These are phyloP conservation scores for Clarias laeviceps DNA, from an alignment of 2,797 vertebrate species.

Conservation along the genomic window DNA sequence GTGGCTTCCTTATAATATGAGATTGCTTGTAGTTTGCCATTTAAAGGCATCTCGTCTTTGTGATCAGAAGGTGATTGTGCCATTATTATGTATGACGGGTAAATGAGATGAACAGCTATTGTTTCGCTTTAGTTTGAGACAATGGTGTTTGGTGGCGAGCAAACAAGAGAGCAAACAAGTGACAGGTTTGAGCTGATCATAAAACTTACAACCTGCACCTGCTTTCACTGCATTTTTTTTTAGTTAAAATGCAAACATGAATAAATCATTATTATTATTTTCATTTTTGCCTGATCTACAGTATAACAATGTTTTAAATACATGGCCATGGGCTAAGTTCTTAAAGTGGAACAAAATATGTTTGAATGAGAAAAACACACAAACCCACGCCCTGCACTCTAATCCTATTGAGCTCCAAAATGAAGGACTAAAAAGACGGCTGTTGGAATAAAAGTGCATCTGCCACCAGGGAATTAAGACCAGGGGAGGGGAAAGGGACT, in stretches of 20 bases:
- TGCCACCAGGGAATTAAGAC: slow-evolving; percentile 72
- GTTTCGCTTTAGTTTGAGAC: slow-evolving; percentile 47
- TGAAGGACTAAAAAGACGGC: slow-evolving; percentile 62
- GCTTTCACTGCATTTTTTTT: not conserved
- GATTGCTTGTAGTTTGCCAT: slow-evolving; percentile 71
- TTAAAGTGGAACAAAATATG: slow-evolving; percentile 43
- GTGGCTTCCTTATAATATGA: slow-evolving; percentile 68
- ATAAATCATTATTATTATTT: not conserved
- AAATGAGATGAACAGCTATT: slow-evolving; percentile 40
- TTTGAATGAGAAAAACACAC: slow-evolving; percentile 54
- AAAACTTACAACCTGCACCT: not conserved
- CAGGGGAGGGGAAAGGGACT: slow-evolving; percentile 65
- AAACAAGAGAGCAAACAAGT: slow-evolving; percentile 3
- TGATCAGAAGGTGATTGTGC: slow-evolving; percentile 61
- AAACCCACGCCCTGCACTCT: slow-evolving; percentile 70
- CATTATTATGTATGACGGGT: slow-evolving; percentile 61
- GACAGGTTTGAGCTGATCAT: slow-evolving; percentile 43
- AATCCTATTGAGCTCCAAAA: slow-evolving; percentile 66
- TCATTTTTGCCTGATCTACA: not conserved
- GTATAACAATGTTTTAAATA: not conserved
- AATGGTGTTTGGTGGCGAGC: slow-evolving; percentile 39
- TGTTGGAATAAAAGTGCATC: slow-evolving; percentile 81
- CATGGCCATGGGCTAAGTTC: not conserved
- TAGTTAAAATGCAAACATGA: not conserved
- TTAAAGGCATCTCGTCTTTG: slow-evolving; percentile 73